A percentile compares a stretch with the other conserved stretches of the same genome.
Evolutionary conservation across 2,113 vertebrate genomes (phyloP).

Genomic region (Oreotrochilus melanogaster): DNA sequence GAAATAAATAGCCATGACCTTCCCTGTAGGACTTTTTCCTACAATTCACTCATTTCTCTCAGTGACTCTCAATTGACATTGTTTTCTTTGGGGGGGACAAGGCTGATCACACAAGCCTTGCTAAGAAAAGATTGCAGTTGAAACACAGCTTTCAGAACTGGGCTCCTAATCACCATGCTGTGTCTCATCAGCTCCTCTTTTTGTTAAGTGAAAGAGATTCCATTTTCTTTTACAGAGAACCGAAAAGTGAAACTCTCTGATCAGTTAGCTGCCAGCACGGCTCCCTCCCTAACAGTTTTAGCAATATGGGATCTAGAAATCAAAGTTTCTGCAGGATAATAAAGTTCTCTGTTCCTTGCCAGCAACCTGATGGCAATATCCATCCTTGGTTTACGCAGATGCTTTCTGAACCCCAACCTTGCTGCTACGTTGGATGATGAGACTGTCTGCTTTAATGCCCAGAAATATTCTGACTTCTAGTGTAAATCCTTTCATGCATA

Average conservation of each 20-base stretch:
- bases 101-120: neutral
- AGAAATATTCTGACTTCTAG: neutral
- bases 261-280: neutral
- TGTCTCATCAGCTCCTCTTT: neutral
- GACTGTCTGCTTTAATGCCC: neutral
- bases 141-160: neutral
- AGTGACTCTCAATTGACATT: neutral
- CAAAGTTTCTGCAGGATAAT: neutral
- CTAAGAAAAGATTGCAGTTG: neutral
- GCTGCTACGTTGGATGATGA: neutral
- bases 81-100: neutral
- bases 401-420: neutral
- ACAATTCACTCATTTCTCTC: neutral
- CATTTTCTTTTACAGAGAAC: neutral
- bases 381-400: neutral
- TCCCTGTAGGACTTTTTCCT: constrained; percentile 12
- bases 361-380: neutral
- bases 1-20: constrained; percentile 29
- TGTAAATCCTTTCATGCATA: neutral
- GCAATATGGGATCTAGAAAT: neutral
- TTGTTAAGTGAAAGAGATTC: neutral
- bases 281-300: neutral
- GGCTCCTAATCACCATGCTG: neutral
- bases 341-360: neutral
- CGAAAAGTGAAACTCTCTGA: neutral